phyloP scores from a whole-genome alignment of 2,797 vertebrate genomes.

The Catharus ustulatus region DNA sequence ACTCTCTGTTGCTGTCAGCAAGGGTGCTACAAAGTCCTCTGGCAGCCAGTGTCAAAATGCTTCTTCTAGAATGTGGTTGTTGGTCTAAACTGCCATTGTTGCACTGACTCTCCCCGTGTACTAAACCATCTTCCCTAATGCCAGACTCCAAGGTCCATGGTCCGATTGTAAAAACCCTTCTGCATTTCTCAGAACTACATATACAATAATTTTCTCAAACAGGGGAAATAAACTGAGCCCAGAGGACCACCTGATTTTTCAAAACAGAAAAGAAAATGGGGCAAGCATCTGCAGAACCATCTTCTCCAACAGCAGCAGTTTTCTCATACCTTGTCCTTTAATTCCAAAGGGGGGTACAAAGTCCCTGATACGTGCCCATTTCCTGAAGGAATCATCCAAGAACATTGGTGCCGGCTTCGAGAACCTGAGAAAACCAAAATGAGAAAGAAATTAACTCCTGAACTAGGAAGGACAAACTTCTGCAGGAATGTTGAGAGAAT shows the following conservation, averaged over 20 bases:
- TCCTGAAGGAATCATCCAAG: slow-evolving; percentile 91
- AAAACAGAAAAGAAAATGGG: background rate
- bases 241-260: background rate
- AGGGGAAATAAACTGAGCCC: background rate
- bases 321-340: slow-evolving; percentile 93
- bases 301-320: background rate
- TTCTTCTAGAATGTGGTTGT: background rate
- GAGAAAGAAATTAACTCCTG: slow-evolving; percentile 29
- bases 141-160: rapidly evolving
- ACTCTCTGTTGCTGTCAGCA: background rate
- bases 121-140: background rate
- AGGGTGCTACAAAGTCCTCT: background rate
- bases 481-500: background rate
- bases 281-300: background rate
- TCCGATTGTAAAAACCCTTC: background rate
- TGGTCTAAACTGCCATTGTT: background rate
- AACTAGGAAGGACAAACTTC: background rate
- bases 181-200: background rate
- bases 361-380: slow-evolving; percentile 86
- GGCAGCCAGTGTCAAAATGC: background rate
- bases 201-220: background rate
- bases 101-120: background rate
- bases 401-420: slow-evolving; percentile 91
- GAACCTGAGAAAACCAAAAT: slow-evolving; percentile 83
- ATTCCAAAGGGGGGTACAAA: slow-evolving; percentile 94